phyloP scores from a whole-genome alignment of 2,113 vertebrate species.

The Gopherus evgoodei region DNA sequence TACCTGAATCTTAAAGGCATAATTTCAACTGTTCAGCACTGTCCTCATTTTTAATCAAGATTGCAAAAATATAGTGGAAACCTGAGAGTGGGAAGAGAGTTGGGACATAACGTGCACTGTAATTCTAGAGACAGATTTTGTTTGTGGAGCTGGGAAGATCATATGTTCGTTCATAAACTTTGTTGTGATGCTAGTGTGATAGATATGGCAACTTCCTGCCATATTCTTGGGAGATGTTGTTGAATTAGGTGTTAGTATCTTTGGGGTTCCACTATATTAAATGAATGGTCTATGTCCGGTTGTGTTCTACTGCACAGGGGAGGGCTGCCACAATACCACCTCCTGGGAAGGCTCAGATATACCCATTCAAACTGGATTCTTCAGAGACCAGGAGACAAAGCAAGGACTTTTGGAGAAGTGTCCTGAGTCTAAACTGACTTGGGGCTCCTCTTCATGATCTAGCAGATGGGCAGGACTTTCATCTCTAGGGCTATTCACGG shows the following conservation, averaged over 20 bases:
- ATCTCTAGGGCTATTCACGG: neutral
- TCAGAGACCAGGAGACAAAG: neutral
- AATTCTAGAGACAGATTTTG: neutral
- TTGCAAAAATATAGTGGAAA: neutral
- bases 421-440: neutral
- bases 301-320: neutral
- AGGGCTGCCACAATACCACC: neutral
- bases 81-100: neutral
- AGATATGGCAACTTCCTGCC: neutral
- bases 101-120: neutral
- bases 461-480: neutral
- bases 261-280: neutral
- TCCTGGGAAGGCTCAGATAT: neutral
- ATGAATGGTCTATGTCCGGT: neutral
- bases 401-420: neutral
- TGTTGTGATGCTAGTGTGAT: neutral
- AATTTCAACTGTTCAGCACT: fast-evolving
- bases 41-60: fast-evolving
- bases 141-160: neutral
- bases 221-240: neutral
- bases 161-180: fast-evolving
- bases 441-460: neutral
- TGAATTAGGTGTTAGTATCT: neutral
- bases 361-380: neutral
- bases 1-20: fast-evolving